Percentiles rank a stretch among this genome's conserved stretches.
Evolutionary conservation across 2,888 invertebrate species (phyloP).

Genomic region (Zygogramma bicolorata): DNA sequence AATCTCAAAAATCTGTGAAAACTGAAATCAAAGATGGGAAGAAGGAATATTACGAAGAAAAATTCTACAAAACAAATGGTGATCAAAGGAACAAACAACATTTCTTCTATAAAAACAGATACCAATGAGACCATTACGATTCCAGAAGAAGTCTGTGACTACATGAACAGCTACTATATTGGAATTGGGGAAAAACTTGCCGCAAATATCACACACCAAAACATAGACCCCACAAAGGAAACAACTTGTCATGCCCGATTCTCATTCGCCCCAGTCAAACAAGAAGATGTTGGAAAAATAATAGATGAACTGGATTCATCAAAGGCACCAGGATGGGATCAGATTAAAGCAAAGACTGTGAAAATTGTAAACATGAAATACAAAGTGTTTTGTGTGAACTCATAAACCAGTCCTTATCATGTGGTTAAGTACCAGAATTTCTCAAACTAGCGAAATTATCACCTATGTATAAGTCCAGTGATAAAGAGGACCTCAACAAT

Average conservation of each 20-base stretch:
- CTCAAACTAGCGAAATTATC: slow-evolving; percentile 18
- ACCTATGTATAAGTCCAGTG: slow-evolving; percentile 16
- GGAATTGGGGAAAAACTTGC: not conserved
- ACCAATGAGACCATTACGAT: not conserved
- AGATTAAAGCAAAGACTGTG: slow-evolving; percentile 5
- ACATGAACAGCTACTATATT: not conserved
- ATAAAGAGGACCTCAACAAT: slow-evolving; percentile 2
- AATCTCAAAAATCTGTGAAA: no score
- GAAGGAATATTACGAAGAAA: no score
- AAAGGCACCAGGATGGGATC: slow-evolving; percentile 11
- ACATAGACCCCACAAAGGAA: not conserved
- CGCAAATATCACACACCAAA: not conserved
- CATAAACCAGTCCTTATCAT: slow-evolving; percentile 13
- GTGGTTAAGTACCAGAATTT: slow-evolving; percentile 7
- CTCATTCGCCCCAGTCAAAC: slow-evolving; percentile 5
- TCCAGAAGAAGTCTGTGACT: not conserved
- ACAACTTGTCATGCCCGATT: not conserved
- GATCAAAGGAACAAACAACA: not conserved
- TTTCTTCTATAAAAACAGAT: not conserved
- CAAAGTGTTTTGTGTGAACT: slow-evolving; percentile 10
- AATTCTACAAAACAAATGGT: not conserved
- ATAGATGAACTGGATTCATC: slow-evolving; percentile 6
- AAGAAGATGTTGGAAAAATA: slow-evolving; percentile 2
- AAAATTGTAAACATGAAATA: slow-evolving; percentile 9
- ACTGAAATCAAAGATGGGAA: not conserved